Percentiles rank a stretch among this genome's conserved stretches.
phyloP scores from a whole-genome alignment of 2,888 invertebrate species.

The Ramazzottius varieornatus region DNA sequence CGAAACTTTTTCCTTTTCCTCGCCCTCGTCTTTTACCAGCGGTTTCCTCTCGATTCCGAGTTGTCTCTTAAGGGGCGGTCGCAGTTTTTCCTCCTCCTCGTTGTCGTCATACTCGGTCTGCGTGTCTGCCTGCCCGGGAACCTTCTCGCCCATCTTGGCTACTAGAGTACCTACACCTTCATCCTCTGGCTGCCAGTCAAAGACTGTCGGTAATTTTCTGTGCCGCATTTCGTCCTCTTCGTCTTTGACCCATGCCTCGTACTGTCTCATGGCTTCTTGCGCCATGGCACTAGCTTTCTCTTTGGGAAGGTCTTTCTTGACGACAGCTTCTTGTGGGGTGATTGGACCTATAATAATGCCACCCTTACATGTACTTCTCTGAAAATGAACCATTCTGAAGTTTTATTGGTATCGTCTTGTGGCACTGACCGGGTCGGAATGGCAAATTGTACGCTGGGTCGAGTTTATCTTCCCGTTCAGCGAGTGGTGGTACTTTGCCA shows the following conservation, averaged over 20 bases:
- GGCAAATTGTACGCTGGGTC: not conserved
- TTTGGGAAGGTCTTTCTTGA: not conserved
- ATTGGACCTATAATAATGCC: too few relatives aligned
- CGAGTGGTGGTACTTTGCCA: not conserved
- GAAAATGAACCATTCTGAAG: too few relatives aligned
- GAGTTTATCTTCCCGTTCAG: not conserved
- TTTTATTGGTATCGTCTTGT: too few relatives aligned
- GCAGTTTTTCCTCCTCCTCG: not conserved
- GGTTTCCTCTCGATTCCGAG: not conserved
- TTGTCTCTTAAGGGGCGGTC: not conserved
- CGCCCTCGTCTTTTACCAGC: not conserved
- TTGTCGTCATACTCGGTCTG: not conserved
- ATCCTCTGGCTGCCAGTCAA: not conserved
- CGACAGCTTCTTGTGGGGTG: not conserved
- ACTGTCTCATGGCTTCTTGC: not conserved
- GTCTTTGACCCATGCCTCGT: not conserved
- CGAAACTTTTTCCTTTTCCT: not conserved
- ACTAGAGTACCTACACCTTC: not conserved
- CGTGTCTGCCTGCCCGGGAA: not conserved
- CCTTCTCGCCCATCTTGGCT: not conserved
- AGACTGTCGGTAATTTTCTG: not conserved
- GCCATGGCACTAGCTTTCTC: not conserved
- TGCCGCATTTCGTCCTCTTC: not conserved
- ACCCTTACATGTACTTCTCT: too few relatives aligned
- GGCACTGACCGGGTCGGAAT: not conserved